These are phyloP conservation scores for Channa maculata DNA, from an alignment of 2,113 vertebrate species.

Conservation along the genomic window DNA sequence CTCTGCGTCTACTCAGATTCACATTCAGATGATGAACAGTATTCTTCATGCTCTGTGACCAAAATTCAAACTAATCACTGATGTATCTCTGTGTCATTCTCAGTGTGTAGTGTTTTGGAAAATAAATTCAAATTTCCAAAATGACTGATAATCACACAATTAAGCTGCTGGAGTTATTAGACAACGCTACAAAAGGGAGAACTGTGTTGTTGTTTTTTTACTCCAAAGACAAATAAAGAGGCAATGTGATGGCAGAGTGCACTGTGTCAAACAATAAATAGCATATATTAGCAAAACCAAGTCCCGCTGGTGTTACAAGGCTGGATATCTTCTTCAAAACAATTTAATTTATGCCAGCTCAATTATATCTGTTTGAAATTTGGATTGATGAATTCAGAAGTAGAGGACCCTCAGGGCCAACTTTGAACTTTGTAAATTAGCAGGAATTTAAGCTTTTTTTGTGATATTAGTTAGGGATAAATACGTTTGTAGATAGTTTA, in stretches of 20 bases:
- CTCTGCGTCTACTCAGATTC: neutral
- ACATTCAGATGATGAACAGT: slow-evolving; percentile 18
- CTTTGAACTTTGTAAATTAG: slow-evolving; percentile 7
- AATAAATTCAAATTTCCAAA: slow-evolving; percentile 42
- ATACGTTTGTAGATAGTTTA: slow-evolving; percentile 18
- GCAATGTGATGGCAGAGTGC: neutral
- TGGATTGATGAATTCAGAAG: slow-evolving; percentile 4
- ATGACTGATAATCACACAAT: slow-evolving; percentile 38
- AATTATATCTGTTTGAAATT: slow-evolving; percentile 34
- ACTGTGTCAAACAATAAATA: neutral
- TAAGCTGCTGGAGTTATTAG: slow-evolving; percentile 36
- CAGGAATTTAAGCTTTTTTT: neutral
- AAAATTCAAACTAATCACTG: slow-evolving; percentile 30
- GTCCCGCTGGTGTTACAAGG: neutral
- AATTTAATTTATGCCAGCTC: slow-evolving; percentile 2
- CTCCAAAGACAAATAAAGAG: slow-evolving; percentile 7
- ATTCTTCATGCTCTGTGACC: slow-evolving; percentile 26
- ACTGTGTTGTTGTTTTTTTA: neutral
- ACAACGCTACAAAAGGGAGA: slow-evolving; percentile 13
- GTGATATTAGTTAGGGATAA: slow-evolving; percentile 11
- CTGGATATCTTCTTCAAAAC: too few relatives aligned
- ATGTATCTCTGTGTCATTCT: slow-evolving; percentile 13
- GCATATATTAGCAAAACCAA: neutral
- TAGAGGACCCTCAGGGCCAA: neutral
- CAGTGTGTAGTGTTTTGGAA: slow-evolving; percentile 9